Evolutionary conservation across 92 coral and sea anemone species (phyloP).

Genomic region (Meandrina meandrites): DNA sequence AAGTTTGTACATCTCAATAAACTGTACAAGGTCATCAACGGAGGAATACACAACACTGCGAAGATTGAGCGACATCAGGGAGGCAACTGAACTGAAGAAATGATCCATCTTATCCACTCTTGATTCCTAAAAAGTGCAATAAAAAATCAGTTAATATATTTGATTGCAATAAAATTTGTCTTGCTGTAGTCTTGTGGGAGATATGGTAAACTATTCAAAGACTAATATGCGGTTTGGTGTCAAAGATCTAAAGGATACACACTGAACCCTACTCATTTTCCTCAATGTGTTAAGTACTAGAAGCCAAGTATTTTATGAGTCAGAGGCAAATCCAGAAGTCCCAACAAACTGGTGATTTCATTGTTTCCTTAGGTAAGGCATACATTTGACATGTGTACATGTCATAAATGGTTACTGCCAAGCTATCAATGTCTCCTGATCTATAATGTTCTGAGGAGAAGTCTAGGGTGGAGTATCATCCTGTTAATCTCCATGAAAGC

Average conservation of each 20-base stretch:
- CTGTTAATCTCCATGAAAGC: no score
- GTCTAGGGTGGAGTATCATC: no score
- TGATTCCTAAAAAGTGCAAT: constrained; percentile 49
- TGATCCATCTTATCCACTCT: constrained; percentile 84
- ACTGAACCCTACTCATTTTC: no score
- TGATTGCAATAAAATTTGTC: neutral
- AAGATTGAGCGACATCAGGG: constrained; percentile 89
- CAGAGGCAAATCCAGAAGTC: no score
- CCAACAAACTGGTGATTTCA: no score
- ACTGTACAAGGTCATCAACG: constrained; percentile 71
- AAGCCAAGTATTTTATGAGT: no score
- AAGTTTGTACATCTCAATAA: constrained; percentile 77
- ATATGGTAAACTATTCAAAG: neutral
- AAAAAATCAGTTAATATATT: neutral
- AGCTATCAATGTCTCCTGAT: no score
- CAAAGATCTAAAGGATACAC: neutral
- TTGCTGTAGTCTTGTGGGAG: neutral
- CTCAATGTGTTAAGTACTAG: no score
- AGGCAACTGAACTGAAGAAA: constrained; percentile 84
- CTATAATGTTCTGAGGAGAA: no score
- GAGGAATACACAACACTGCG: constrained; percentile 84
- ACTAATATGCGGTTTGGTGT: neutral
- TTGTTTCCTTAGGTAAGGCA: no score
- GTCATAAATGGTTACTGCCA: no score
- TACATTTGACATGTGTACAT: no score